Percentiles rank a stretch among this genome's conserved stretches.
phyloP scores from a whole-genome alignment of 2,888 invertebrate genomes.

The Cryptocephalus moraei region DNA sequence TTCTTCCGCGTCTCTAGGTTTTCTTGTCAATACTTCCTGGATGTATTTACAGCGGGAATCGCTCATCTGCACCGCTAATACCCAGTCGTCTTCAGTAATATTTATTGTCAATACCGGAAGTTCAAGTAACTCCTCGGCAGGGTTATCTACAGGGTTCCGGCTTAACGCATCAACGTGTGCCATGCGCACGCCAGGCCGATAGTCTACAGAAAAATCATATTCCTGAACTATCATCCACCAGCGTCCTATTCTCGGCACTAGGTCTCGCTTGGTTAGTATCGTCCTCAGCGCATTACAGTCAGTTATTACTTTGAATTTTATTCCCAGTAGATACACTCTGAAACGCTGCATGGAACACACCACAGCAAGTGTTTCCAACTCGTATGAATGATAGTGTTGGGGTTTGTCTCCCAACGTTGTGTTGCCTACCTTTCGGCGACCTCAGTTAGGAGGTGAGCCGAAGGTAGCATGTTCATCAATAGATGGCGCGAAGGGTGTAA shows the following conservation, averaged over 20 bases:
- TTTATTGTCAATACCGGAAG: background rate
- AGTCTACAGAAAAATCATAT: background rate
- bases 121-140: background rate
- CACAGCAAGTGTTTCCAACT: too few relatives aligned
- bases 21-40: too few relatives aligned
- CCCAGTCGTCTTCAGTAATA: background rate
- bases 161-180: background rate
- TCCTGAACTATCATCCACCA: background rate
- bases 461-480: too few relatives aligned
- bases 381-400: too few relatives aligned
- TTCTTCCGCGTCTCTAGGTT: constrained; percentile 3
- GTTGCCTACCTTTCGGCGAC: too few relatives aligned
- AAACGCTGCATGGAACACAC: too few relatives aligned
- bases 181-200: background rate
- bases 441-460: too few relatives aligned
- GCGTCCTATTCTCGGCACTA: background rate
- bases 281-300: too few relatives aligned
- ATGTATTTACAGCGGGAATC: background rate
- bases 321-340: too few relatives aligned
- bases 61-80: background rate
- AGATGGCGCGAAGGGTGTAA: too few relatives aligned
- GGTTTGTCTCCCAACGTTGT: too few relatives aligned
- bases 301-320: too few relatives aligned
- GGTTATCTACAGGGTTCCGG: background rate
- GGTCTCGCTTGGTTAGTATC: background rate